Base-by-base conservation (phyloP, 2,888 invertebrate genomes). In the Lepidochitona cinerea region DNA sequence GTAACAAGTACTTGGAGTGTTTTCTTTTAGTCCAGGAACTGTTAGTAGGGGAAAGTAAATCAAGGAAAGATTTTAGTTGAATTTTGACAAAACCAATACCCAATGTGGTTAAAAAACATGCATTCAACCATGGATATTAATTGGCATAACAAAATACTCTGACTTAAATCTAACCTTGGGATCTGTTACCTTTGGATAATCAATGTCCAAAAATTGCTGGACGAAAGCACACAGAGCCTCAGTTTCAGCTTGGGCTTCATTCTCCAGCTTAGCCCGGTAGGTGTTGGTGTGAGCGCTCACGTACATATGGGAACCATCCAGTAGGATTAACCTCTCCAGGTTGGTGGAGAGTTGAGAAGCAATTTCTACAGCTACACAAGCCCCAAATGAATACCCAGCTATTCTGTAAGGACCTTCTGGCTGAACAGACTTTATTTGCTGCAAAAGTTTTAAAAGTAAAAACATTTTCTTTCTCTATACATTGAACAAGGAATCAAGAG, bases 311-410 rank as follows among this genome's bases (percentile, higher is more conserved):
- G 92, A 92, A 54, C 98, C 98, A 92, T 99, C 99, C 82, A 99
- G 92, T 83, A 98, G 93, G 81, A 95, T 93, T 49, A 97, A 92
- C 67, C 93, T 80, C 37, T 86, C 84, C 32, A 91, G 87, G 37
- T 36, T 37, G 36, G 65, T 70, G 97, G 96, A 36, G 71, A 98
- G 92, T 89, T 96, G 95, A 37, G 95, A 92, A 35, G 96, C 96
- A 94, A 99, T 98, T 92, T 98, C 98, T 90, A 97, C 96, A 26
- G 97, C 97, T 41, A 99, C 95, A 83, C 95, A 94, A 54, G 97
- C 96, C 77, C 99, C 99, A 91, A 96, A 98, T 0, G 98, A 99
- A 92, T 99, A 99, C 1, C 98, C 99, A 64, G 96, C 94, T 79
- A 99, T 92, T 69, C 94, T 93, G 92, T 96, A 98, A 2, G 98